Evolutionary conservation across 2,113 vertebrate genomes (phyloP).

Genomic region (Alethe diademata): DNA sequence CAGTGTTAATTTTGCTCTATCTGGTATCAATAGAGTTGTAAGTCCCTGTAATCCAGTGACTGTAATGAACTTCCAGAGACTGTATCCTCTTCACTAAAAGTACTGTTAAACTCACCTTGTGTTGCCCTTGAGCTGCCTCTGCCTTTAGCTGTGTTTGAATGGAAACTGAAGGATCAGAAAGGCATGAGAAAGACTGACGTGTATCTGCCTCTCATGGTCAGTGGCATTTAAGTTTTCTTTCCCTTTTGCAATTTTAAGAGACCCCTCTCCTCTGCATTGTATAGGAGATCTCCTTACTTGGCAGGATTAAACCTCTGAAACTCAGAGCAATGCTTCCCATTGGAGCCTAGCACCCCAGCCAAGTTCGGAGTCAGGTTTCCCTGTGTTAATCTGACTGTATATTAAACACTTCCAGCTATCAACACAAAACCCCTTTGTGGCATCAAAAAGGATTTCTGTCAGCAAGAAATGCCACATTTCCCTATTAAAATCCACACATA

Average conservation of each 20-base stretch:
- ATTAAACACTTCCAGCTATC: conserved; percentile 26
- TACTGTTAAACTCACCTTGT: neutral
- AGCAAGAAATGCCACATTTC: conserved; percentile 5
- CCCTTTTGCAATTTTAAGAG: neutral
- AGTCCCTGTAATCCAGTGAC: neutral
- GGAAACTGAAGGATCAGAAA: neutral
- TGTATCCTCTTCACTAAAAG: neutral
- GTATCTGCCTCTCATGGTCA: neutral
- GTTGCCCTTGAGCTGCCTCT: neutral
- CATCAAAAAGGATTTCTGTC: neutral
- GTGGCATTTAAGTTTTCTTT: neutral
- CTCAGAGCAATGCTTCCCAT: neutral
- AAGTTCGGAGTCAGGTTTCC: neutral
- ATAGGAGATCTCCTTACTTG: neutral
- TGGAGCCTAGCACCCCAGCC: neutral
- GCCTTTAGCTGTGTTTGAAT: neutral
- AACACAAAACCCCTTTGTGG: conserved; percentile 17
- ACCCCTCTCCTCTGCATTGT: neutral
- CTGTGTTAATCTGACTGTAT: neutral
- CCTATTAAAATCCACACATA: neutral
- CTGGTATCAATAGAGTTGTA: neutral
- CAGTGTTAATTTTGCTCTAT: neutral
- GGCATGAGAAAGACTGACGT: neutral
- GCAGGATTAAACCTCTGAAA: neutral
- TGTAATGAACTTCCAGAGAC: neutral